Conservation (phyloP, 2,888 invertebrate genomes). For the Byasa hedistus region DNA sequence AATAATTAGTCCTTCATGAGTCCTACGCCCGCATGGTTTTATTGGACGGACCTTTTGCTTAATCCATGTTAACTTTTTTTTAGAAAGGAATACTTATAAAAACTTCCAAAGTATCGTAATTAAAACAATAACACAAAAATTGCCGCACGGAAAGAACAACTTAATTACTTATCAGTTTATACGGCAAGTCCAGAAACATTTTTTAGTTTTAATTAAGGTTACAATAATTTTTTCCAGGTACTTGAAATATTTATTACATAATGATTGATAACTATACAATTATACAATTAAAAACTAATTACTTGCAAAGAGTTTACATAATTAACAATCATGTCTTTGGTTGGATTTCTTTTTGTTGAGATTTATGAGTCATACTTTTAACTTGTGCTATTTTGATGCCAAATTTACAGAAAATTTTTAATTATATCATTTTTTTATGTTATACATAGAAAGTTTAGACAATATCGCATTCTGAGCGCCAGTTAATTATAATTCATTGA, state of each 20-base stretch:
- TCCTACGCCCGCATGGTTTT: conserved; percentile 6
- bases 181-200: background rate
- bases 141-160: background rate
- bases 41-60: conserved; percentile 20
- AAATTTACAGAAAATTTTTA: background rate
- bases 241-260: conserved; percentile 3
- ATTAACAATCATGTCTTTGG: conserved; percentile 24
- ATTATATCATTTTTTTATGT: background rate
- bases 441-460: background rate
- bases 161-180: background rate
- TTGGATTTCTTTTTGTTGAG: conserved; percentile 9
- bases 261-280: conserved; percentile 10
- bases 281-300: conserved; percentile 20
- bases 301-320: conserved; percentile 10
- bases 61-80: background rate
- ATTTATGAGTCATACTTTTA: conserved; percentile 3
- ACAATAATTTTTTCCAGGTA: conserved; percentile 16
- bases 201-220: background rate
- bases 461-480: background rate
- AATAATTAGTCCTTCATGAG: conserved; percentile 5
- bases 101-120: too few species aligned
- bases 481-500: background rate
- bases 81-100: background rate
- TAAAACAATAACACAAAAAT: too few species aligned
- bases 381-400: conserved; percentile 28